Base-by-base conservation (phyloP, 2,888 invertebrate genomes). In the Pseudoips prasinana region DNA sequence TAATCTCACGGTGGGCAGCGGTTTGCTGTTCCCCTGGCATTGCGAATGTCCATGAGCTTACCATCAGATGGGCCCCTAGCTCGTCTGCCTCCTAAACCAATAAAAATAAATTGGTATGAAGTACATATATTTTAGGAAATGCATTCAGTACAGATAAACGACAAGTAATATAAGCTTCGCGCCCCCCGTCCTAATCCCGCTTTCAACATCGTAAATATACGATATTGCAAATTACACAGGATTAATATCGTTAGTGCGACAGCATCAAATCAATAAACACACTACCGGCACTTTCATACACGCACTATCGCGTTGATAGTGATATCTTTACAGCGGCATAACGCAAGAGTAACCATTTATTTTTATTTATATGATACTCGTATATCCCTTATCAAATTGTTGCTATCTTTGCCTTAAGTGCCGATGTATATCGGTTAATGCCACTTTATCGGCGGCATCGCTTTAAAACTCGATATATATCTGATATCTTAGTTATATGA, bases 321-420 rank as follows among this genome's bases (percentile, higher is more conserved):
- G 72, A 65, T 82, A 80, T 82, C 83, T 83, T 82, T 80, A 77
- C 71, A 70, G 58, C 67, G 57, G 57, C 65, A 67, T 71, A 75
- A 68, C 71, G 71, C 68, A 74, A 73, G 68, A 70, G 64, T 59
- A 66, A 66, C 71, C 58, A 72, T 83, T 84, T 85, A 83, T 79
- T 79, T 84, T 69, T 85, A 81, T 82, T 83, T 82, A 79, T 80
- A 75, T 70, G n/a, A n/a, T n/a, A n/a, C n/a, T n/a, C 58, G 82
- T 82, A 79, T 80, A 75, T 71, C 58, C 57, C 58, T 72, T 82
- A 81, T 83, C 82, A 57, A 58, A 61, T 59, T 46, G 63, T 34
- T 56, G 65, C 55, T 77, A 74, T 78, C 73, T 62, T 49, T 58
- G 68, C 68, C 72, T 71, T 79, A 78, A 84, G 82, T 81, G 79